Conservation (phyloP, 2,113 vertebrate species). For the Tympanuchus pallidicinctus region DNA sequence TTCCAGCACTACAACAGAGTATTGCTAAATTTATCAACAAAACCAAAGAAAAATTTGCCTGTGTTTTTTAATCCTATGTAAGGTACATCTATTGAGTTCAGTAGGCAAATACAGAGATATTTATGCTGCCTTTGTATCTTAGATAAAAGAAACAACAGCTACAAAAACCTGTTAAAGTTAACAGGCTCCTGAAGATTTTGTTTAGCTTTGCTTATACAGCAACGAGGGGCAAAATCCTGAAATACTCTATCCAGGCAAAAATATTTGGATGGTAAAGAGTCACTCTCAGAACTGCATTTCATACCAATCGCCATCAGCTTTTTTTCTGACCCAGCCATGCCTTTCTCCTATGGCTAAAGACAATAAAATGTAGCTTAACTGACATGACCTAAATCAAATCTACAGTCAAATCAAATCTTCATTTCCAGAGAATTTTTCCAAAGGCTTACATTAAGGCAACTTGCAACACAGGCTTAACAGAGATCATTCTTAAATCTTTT, state of each 20-base stretch:
- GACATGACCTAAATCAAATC: conserved; percentile 62
- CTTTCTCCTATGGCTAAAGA: neutral
- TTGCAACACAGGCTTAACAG: conserved; percentile 6
- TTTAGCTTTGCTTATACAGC: neutral
- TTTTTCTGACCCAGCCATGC: conserved; percentile 16
- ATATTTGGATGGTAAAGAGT: neutral
- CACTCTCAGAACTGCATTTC: neutral
- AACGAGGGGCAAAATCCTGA: neutral
- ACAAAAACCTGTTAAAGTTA: neutral
- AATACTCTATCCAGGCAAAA: neutral
- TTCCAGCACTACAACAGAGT: neutral
- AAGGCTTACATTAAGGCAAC: conserved; percentile 53
- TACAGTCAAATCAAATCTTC: conserved; percentile 56
- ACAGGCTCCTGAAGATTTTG: neutral
- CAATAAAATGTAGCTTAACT: conserved; percentile 22
- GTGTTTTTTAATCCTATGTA: neutral
- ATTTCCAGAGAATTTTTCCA: conserved; percentile 27
- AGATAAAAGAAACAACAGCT: neutral
- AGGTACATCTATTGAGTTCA: neutral
- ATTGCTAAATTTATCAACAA: neutral
- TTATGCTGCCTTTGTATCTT: neutral
- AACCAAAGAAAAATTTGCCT: neutral
- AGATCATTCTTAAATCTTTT: conserved; percentile 20
- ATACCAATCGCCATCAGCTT: neutral
- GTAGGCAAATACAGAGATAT: neutral